A percentile compares a stretch with the other conserved stretches of the same genome.
Conservation (phyloP, 2,113 vertebrate species). For the Leptobrachium ailaonicum region DNA sequence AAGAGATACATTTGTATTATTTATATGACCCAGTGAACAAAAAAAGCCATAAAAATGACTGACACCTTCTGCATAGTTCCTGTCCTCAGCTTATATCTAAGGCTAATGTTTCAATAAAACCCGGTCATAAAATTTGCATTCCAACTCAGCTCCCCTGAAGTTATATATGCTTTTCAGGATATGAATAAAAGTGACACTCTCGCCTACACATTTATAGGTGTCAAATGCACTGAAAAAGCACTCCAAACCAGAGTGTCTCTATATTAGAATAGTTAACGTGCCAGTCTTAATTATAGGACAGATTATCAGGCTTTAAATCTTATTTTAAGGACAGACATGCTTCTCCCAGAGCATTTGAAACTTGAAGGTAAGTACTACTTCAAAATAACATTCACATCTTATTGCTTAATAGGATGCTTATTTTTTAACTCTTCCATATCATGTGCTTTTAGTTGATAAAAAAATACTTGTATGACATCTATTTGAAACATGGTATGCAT, state of each 20-base stretch:
- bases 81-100: slow-evolving; percentile 11
- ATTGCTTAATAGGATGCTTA: no score
- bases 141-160: not conserved
- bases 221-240: not conserved
- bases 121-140: slow-evolving; percentile 21
- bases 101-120: not conserved
- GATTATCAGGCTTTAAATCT: no score
- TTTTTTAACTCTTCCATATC: no score
- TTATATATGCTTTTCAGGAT: not conserved
- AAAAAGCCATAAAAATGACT: slow-evolving; percentile 8
- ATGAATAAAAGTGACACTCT: not conserved
- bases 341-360: no score
- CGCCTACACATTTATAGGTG: not conserved
- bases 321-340: no score
- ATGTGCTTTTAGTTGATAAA: no score
- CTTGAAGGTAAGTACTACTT: no score
- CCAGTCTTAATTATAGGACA: no score
- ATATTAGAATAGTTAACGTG: no score
- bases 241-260: not conserved
- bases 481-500: no score
- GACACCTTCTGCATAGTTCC: slow-evolving; percentile 13
- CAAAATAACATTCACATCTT: no score
- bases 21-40: slow-evolving; percentile 29
- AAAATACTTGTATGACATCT: no score
- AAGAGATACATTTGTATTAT: slow-evolving; percentile 54